Evolutionary conservation across 2,888 invertebrate species (phyloP).

Genomic region (Spialia ferax): DNA sequence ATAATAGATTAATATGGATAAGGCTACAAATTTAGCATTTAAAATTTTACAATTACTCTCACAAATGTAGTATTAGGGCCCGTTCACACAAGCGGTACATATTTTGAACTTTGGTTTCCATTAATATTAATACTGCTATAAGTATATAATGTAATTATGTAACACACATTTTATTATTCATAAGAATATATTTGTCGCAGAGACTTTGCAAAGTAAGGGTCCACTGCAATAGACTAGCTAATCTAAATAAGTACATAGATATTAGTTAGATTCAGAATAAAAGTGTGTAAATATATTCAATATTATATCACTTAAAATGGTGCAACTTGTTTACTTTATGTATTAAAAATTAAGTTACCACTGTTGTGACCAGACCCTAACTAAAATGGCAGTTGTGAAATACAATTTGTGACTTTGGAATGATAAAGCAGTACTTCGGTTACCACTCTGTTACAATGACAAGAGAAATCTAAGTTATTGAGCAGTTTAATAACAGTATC

Average conservation of each 20-base stretch:
- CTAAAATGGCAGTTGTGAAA: slow-evolving; percentile 48
- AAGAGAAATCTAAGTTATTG: slow-evolving; percentile 38
- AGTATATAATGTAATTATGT: slow-evolving; percentile 7
- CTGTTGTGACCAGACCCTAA: slow-evolving; percentile 44
- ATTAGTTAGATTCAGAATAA: slow-evolving; percentile 3
- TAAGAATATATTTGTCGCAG: not conserved
- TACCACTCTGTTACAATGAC: slow-evolving; percentile 32
- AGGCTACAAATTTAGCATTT: slow-evolving; percentile 78
- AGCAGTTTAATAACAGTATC: slow-evolving; percentile 35
- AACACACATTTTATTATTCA: slow-evolving; percentile 12
- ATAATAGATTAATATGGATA: slow-evolving; percentile 78
- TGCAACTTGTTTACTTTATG: slow-evolving; percentile 14
- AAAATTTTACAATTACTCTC: slow-evolving; percentile 66
- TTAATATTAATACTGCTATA: slow-evolving; percentile 21
- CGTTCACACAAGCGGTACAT: slow-evolving; percentile 49
- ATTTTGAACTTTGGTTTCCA: slow-evolving; percentile 45
- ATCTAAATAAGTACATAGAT: slow-evolving; percentile 12
- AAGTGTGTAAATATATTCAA: slow-evolving; percentile 26
- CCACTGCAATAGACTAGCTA: not conserved
- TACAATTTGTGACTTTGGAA: slow-evolving; percentile 27
- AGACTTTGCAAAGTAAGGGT: not conserved
- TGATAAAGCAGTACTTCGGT: slow-evolving; percentile 24
- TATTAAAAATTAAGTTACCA: not conserved
- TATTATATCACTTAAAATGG: slow-evolving; percentile 27
- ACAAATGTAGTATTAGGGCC: slow-evolving; percentile 62